Evolutionary conservation across 2,888 invertebrate species (phyloP).

Genomic region (Oligia fasciuncula): DNA sequence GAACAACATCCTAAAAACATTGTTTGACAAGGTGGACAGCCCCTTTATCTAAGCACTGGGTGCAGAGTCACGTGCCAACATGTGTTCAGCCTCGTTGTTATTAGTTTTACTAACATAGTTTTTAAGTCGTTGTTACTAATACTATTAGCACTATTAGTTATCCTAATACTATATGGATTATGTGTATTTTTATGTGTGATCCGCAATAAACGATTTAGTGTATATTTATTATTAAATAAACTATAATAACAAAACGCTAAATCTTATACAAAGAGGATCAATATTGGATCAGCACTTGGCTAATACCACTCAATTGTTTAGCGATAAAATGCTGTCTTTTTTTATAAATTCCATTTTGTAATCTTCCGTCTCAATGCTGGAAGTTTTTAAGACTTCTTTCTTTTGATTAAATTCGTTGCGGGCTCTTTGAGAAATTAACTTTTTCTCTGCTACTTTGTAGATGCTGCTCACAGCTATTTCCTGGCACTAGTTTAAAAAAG

Average conservation of each 20-base stretch:
- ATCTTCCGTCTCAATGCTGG: conserved; percentile 4
- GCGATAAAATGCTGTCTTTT: conserved; percentile 17
- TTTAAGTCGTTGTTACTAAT: no score
- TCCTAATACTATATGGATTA: no score
- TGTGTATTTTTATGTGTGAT: no score
- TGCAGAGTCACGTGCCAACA: no score
- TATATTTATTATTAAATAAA: no score
- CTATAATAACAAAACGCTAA: neutral
- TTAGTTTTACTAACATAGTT: no score
- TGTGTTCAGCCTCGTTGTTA: no score
- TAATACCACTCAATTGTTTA: conserved; percentile 13
- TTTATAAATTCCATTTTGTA: conserved; percentile 28
- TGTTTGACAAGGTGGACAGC: no score
- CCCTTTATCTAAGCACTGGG: no score
- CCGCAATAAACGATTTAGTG: no score
- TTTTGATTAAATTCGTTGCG: conserved; percentile 45
- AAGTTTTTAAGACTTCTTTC: conserved; percentile 15
- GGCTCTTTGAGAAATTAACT: conserved; percentile 32
- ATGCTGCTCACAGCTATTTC: neutral
- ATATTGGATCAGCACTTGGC: neutral
- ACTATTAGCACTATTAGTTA: no score
- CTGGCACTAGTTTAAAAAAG: neutral
- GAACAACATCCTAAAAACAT: no score
- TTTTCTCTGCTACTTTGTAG: neutral
- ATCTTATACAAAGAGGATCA: conserved; percentile 5